Percentiles rank a stretch among this genome's conserved stretches.
Conservation (phyloP, 2,888 invertebrate genomes). For the Ophion costatus region DNA sequence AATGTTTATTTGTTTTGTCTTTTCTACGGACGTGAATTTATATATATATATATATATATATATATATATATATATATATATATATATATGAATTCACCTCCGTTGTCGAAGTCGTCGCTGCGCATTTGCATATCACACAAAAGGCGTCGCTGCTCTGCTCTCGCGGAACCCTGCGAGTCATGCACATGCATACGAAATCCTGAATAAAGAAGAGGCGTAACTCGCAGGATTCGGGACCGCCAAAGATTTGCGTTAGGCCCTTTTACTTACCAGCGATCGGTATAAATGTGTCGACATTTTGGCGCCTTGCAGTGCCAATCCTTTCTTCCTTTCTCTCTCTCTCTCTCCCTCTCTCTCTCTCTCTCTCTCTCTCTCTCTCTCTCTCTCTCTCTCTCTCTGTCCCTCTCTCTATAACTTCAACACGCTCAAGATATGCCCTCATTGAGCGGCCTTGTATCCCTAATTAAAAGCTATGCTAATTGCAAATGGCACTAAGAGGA, state of each 20-base stretch:
- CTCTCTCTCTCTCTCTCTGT: neutral
- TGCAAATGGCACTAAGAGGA: conserved; percentile 63
- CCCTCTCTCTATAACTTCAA: conserved; percentile 22
- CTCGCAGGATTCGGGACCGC: neutral
- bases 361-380: too few species aligned
- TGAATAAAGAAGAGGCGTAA: conserved; percentile 9
- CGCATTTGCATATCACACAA: conserved; percentile 62
- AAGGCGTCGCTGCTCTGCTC: conserved; percentile 38
- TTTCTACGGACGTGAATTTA: too few species aligned
- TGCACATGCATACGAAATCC: neutral
- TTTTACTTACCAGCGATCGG: neutral
- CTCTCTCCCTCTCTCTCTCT: conserved; percentile 1
- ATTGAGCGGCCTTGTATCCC: conserved; percentile 60
- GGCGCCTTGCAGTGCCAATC: conserved; percentile 22
- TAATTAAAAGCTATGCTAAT: conserved; percentile 68
- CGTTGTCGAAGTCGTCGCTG: conserved; percentile 38
- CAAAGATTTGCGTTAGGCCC: neutral
- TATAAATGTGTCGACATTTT: neutral
- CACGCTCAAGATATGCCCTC: conserved; percentile 30
- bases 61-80: neutral
- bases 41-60: neutral
- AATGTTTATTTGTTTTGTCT: conserved; percentile 32
- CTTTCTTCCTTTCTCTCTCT: neutral
- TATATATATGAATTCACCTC: conserved; percentile 10
- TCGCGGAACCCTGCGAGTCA: neutral